A percentile compares a stretch with the other conserved stretches of the same genome.
Conservation (phyloP, 2,888 invertebrate species). For the Athalia circularis region DNA sequence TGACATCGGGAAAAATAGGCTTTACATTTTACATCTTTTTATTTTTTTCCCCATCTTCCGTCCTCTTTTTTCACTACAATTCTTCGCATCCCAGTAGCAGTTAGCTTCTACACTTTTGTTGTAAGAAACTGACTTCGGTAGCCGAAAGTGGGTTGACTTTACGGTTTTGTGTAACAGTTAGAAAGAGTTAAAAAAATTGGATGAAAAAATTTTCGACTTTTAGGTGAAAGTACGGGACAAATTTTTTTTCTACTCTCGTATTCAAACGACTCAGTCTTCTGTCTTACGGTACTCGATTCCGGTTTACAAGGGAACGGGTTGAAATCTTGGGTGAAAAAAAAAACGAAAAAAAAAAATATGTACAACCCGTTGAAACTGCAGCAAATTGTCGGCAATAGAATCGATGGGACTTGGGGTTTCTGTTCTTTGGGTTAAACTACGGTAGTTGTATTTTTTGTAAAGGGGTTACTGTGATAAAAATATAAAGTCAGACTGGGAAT, state of each 20-base stretch:
- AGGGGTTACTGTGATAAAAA: slow-evolving; percentile 63
- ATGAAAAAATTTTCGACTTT: slow-evolving; percentile 6
- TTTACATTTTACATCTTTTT: not conserved
- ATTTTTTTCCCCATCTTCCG: not conserved
- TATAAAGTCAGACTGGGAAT: slow-evolving; percentile 60
- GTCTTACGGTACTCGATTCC: slow-evolving; percentile 25
- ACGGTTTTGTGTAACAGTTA: slow-evolving; percentile 24
- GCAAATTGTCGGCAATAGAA: not conserved
- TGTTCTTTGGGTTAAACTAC: slow-evolving; percentile 63
- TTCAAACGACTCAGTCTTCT: not conserved
- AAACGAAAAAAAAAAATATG: no score
- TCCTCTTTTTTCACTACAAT: not conserved
- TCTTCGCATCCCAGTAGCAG: not conserved
- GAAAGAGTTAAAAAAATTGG: not conserved
- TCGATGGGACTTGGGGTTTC: not conserved
- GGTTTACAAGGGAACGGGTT: slow-evolving; percentile 16
- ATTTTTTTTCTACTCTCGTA: not conserved
- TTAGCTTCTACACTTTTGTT: no score
- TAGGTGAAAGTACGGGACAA: slow-evolving; percentile 31
- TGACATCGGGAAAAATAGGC: not conserved
- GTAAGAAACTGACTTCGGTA: slow-evolving; percentile 35
- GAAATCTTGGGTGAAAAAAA: not conserved
- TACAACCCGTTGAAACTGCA: not conserved
- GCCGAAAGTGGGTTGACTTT: slow-evolving; percentile 43
- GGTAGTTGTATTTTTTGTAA: slow-evolving; percentile 64